Conservation (phyloP, 2,888 invertebrate species). For the Scaptomyza reducta region DNA sequence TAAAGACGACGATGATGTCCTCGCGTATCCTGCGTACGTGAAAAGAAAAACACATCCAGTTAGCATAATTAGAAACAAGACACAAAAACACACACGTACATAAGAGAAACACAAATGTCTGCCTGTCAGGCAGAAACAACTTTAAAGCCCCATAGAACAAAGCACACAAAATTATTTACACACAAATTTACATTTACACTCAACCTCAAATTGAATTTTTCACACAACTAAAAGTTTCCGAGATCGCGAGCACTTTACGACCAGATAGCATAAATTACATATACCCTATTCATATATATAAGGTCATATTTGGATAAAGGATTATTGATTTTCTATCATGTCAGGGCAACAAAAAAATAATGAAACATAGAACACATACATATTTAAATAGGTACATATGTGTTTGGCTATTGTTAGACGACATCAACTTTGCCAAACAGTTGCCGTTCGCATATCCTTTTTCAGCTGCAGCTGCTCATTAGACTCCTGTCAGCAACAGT, state of each 20-base stretch:
- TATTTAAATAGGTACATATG: slow-evolving; percentile 6
- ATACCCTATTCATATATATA: slow-evolving; percentile 15
- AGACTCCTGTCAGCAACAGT: slow-evolving; percentile 37
- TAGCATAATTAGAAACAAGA: slow-evolving; percentile 53
- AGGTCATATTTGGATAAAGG: slow-evolving; percentile 46
- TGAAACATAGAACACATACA: not conserved
- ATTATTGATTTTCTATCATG: slow-evolving; percentile 63
- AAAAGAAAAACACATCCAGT: slow-evolving; percentile 15
- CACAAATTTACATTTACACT: slow-evolving; percentile 36
- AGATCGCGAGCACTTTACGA: slow-evolving; percentile 45
- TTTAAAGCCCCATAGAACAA: slow-evolving; percentile 57
- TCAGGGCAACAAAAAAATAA: slow-evolving; percentile 6
- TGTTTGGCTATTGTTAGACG: slow-evolving; percentile 33
- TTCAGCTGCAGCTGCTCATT: slow-evolving; percentile 39
- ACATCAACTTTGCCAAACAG: slow-evolving; percentile 45
- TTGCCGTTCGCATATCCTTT: slow-evolving; percentile 20
- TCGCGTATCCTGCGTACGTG: slow-evolving; percentile 17
- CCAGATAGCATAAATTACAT: slow-evolving; percentile 53
- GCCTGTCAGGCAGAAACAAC: slow-evolving; percentile 43
- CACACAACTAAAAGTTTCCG: slow-evolving; percentile 49
- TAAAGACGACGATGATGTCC: slow-evolving; percentile 34
- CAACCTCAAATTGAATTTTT: slow-evolving; percentile 69
- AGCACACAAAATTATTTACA: slow-evolving; percentile 26
- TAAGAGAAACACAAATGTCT: slow-evolving; percentile 11
- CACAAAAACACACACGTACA: slow-evolving; percentile 3